Percentiles rank a stretch among this genome's conserved stretches.
Evolutionary conservation across 37 sponge, comb jelly and placozoan genomes (phyloP).

Genomic region (Cladorhizidae sp.): DNA sequence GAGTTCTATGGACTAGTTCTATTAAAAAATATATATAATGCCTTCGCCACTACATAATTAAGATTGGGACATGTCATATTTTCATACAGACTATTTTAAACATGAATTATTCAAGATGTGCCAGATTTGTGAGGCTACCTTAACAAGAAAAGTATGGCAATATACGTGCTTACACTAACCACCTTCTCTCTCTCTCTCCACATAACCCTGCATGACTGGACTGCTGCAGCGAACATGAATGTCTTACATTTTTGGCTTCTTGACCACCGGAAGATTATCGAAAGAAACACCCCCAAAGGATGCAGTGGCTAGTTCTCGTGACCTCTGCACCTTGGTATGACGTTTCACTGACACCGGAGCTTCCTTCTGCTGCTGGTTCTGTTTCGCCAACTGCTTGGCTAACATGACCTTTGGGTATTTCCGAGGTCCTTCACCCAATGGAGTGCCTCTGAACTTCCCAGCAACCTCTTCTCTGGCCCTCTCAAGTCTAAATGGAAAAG

Average conservation of each 20-base stretch:
- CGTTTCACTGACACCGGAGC: background rate
- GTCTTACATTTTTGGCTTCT: constrained; percentile 6
- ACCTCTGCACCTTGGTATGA: background rate
- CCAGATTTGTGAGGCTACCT: too few species aligned
- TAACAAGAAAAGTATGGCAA: too few species aligned
- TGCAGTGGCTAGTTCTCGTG: background rate
- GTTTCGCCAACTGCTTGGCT: background rate
- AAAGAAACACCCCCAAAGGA: constrained; percentile 10
- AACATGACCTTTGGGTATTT: constrained; percentile 6
- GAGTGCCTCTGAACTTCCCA: constrained; percentile 5
- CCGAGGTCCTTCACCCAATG: constrained; percentile 22
- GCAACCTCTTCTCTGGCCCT: constrained; percentile 24
- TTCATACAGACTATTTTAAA: too few species aligned
- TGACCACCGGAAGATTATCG: background rate
- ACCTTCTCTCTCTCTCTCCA: too few species aligned
- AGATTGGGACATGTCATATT: too few species aligned
- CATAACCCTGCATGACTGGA: too few species aligned
- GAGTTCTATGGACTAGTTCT: too few species aligned
- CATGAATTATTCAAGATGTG: too few species aligned
- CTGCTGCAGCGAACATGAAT: background rate
- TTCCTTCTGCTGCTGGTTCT: background rate
- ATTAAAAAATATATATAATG: too few species aligned
- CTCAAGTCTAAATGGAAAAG: constrained; percentile 17
- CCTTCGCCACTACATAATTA: too few species aligned
- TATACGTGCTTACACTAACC: too few species aligned